These are phyloP conservation scores for Linnaemya vulpina DNA, from an alignment of 2,888 invertebrate genomes.

Conservation along the genomic window DNA sequence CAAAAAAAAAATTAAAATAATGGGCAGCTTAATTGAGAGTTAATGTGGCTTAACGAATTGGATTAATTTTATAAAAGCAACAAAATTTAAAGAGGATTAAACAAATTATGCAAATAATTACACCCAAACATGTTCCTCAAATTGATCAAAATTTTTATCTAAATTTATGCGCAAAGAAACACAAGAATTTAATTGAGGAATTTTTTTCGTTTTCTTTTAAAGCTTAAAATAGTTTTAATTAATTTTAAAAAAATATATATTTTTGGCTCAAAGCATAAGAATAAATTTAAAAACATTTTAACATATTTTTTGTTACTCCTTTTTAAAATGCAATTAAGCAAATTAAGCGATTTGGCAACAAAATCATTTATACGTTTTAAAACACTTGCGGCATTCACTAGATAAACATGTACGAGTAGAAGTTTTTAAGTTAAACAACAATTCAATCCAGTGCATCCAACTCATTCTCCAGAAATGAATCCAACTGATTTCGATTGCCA, in stretches of 20 bases:
- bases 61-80: constrained; percentile 13
- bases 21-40: constrained; percentile 30
- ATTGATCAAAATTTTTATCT: constrained; percentile 13
- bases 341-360: constrained; percentile 42
- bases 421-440: no score
- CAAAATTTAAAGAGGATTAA: background rate
- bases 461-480: no score
- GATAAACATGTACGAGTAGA: no score
- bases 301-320: no score
- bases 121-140: background rate
- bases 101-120: constrained; percentile 23
- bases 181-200: background rate
- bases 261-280: no score
- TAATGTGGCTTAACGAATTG: constrained; percentile 39
- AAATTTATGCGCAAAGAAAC: constrained; percentile 19
- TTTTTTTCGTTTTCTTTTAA: background rate
- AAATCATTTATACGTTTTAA: no score
- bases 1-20: constrained; percentile 2
- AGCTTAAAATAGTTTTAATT: constrained; percentile 2
- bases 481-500: no score
- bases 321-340: constrained; percentile 36
- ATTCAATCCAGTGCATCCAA: no score
- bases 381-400: no score
- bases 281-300: no score
- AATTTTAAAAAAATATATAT: background rate